Conservation (phyloP, 2,888 invertebrate species). For the Drosophila lacicola region DNA sequence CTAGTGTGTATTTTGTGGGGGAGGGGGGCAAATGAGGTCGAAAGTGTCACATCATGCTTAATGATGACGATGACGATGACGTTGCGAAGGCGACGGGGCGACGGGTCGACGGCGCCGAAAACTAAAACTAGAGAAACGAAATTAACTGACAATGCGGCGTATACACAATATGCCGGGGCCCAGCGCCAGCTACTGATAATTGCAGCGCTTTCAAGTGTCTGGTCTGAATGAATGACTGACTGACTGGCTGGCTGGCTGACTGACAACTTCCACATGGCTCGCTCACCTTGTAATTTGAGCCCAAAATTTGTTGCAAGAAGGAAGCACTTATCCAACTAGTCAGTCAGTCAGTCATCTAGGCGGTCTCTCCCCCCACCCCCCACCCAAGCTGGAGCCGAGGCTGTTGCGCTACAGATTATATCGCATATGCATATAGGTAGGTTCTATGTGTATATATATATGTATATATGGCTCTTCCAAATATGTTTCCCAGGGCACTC, state of each 20-base stretch:
- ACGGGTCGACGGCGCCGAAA: conserved; percentile 41
- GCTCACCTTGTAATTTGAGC: conserved; percentile 85
- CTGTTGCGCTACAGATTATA: conserved; percentile 63
- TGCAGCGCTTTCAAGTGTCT: conserved; percentile 71
- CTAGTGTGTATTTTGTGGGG: not conserved
- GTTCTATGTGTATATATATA: conserved; percentile 26
- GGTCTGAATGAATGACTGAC: conserved; percentile 7
- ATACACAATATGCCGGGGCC: conserved; percentile 59
- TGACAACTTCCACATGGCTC: conserved; percentile 75
- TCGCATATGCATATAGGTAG: conserved; percentile 51
- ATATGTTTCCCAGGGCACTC: conserved; percentile 72
- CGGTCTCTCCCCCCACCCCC: no score
- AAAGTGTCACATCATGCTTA: conserved; percentile 83
- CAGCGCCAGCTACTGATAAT: conserved; percentile 72
- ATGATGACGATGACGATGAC: conserved; percentile 81
- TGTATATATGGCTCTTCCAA: conserved; percentile 12
- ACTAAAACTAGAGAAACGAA: conserved; percentile 53
- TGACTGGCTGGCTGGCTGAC: conserved; percentile 32
- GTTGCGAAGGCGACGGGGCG: conserved; percentile 23
- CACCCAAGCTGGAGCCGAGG: conserved; percentile 8
- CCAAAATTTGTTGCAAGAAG: conserved; percentile 71
- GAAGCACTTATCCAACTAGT: conserved; percentile 82
- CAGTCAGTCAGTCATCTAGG: conserved; percentile 44
- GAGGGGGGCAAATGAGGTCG: conserved; percentile 66
- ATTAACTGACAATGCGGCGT: conserved; percentile 73